These are phyloP conservation scores for Mesocentrotus franciscanus DNA, from an alignment of 53 echinoderm and acorn worm genomes.

Conservation along the genomic window DNA sequence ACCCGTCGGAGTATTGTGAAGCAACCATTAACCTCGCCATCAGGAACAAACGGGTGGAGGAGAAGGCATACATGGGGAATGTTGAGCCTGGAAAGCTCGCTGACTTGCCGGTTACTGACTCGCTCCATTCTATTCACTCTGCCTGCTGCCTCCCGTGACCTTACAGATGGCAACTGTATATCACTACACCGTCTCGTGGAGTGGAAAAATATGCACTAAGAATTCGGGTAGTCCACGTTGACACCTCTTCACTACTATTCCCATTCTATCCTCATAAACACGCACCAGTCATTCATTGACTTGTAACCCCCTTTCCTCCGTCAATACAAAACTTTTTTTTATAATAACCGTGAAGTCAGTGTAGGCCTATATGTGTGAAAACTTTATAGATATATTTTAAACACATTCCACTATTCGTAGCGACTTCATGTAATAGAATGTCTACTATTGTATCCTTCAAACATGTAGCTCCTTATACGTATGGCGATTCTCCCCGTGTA, in stretches of 20 bases:
- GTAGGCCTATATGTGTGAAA: too few species aligned
- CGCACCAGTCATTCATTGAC: background rate
- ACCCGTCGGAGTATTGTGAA: constrained; percentile 5
- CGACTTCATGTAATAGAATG: too few species aligned
- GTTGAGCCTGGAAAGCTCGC: constrained; percentile 1
- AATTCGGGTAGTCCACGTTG: background rate
- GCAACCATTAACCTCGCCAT: constrained; percentile 28
- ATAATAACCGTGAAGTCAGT: background rate
- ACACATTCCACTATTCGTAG: too few species aligned
- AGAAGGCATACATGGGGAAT: background rate
- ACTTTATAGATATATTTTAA: too few species aligned
- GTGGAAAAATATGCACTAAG: background rate
- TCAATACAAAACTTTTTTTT: background rate
- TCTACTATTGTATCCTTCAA: too few species aligned
- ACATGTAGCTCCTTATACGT: background rate
- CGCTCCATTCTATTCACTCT: background rate
- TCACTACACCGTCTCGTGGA: background rate
- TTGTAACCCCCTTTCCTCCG: background rate
- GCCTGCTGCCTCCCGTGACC: background rate
- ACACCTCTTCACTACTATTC: background rate
- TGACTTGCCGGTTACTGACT: constrained; percentile 56
- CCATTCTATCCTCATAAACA: background rate
- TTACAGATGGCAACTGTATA: background rate
- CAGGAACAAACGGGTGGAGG: background rate
- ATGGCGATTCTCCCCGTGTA: background rate